Evolutionary conservation across 2,888 invertebrate genomes (phyloP).

Genomic region (Urechis unicinctus): DNA sequence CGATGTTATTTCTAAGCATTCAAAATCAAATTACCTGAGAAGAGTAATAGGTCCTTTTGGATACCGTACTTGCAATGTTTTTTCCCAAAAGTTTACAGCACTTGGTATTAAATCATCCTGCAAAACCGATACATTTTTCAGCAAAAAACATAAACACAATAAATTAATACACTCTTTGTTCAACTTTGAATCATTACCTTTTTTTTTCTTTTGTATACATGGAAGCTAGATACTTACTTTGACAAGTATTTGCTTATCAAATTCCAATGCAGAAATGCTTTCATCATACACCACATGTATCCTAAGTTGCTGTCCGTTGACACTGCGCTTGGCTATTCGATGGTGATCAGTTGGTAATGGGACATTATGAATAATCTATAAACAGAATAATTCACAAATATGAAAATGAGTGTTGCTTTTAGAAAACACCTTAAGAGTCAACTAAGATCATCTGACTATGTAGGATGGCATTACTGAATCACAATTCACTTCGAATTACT

Average conservation of each 20-base stretch:
- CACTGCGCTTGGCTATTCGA: slow-evolving; percentile 13
- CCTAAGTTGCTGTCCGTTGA: slow-evolving; percentile 29
- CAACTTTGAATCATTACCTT: too few species aligned
- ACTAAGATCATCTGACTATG: too few species aligned
- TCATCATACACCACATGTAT: slow-evolving; percentile 39
- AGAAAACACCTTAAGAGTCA: too few species aligned
- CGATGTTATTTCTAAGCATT: too few species aligned
- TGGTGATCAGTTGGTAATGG: too few species aligned
- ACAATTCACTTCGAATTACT: too few species aligned
- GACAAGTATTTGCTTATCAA: slow-evolving; percentile 26
- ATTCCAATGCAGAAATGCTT: slow-evolving; percentile 30
- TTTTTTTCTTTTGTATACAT: not conserved
- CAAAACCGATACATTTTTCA: too few species aligned
- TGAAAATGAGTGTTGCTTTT: too few species aligned
- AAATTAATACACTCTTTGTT: not conserved
- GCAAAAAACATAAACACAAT: too few species aligned
- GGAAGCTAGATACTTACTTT: slow-evolving; percentile 21
- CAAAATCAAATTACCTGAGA: slow-evolving; percentile 73
- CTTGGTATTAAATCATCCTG: slow-evolving; percentile 75
- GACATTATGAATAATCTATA: too few species aligned
- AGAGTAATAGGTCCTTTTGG: slow-evolving; percentile 79
- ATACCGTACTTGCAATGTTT: slow-evolving; percentile 80
- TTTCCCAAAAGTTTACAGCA: slow-evolving; percentile 90
- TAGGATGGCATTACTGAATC: too few species aligned
- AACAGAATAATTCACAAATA: too few species aligned